Percentiles rank a stretch among this genome's conserved stretches.
Conservation (phyloP, 2,888 invertebrate species). For the Tipula lateralis region DNA sequence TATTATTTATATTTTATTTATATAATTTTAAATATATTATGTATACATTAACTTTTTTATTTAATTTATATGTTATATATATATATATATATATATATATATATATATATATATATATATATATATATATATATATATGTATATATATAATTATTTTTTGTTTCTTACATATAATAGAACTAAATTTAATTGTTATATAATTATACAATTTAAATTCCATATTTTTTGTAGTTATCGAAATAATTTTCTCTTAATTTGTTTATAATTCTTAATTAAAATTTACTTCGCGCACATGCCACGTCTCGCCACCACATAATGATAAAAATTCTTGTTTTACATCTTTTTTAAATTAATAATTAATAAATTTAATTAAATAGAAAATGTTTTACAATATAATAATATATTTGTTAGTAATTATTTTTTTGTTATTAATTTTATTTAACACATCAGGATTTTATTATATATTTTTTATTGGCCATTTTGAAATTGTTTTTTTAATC, state of each 20-base stretch:
- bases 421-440: not conserved
- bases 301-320: not conserved
- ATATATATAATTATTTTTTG: not conserved
- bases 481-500: not conserved
- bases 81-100: not conserved
- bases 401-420: slow-evolving; percentile 2
- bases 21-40: not conserved
- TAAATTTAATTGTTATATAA: not conserved
- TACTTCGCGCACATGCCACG: not conserved
- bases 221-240: not conserved
- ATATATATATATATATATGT: not conserved
- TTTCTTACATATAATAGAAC: not conserved
- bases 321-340: not conserved
- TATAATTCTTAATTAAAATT: not conserved
- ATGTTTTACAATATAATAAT: not conserved
- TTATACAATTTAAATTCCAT: not conserved
- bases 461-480: slow-evolving; percentile 19
- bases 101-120: not conserved
- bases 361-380: slow-evolving; percentile 27
- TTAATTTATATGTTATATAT: not conserved
- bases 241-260: not conserved
- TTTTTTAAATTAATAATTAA: not conserved
- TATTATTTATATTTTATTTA: not conserved
- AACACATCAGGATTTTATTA: slow-evolving; percentile 25
- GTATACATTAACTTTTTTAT: not conserved